phyloP scores from a whole-genome alignment of 2,113 vertebrate genomes.

The Gavialis gangeticus region DNA sequence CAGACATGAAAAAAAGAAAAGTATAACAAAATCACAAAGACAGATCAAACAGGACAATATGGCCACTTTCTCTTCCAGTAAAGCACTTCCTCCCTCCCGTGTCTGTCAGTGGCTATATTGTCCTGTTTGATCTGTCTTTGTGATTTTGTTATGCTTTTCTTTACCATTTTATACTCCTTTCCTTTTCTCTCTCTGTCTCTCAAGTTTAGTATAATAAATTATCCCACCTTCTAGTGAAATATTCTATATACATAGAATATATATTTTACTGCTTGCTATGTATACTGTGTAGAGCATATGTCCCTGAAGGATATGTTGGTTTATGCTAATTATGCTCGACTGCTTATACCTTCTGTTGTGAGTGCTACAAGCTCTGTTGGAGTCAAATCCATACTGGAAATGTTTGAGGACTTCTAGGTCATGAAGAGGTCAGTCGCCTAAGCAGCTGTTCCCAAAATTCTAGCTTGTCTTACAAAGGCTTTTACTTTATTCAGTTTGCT shows the following conservation, averaged over 20 bases:
- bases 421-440: background rate
- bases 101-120: background rate
- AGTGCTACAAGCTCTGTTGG: background rate
- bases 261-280: background rate
- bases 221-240: background rate
- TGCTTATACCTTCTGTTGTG: background rate
- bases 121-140: background rate
- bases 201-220: background rate
- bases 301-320: background rate
- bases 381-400: background rate
- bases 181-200: background rate
- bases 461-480: background rate
- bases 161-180: background rate
- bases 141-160: slow-evolving; percentile 15
- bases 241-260: background rate
- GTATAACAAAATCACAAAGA: no score
- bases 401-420: background rate
- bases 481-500: background rate
- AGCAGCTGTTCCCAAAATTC: background rate
- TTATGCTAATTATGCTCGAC: background rate
- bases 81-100: background rate
- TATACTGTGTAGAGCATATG: background rate
- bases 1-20: no score
- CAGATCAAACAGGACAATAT: no score
- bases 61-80: no score